Base-by-base conservation (phyloP, 2,888 invertebrate species). In the Thereva nobilitata region DNA sequence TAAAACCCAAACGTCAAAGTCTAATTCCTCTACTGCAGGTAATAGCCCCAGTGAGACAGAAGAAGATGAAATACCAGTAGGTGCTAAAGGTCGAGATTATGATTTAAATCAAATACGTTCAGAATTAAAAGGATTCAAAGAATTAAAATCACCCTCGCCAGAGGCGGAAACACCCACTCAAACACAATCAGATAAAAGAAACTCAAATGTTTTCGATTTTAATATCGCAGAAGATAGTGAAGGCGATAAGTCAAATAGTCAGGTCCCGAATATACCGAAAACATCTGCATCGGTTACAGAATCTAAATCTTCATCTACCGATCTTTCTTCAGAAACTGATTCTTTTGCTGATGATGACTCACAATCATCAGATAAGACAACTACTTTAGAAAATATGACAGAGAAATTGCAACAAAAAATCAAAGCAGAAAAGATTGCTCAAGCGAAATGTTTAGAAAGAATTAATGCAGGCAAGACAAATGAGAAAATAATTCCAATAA, bases 51-150 rank as follows among this genome's bases (percentile, higher is more conserved):
- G 84, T 10, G 85, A 85, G 71, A 84, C 84, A 37, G 86, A 86
- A 4, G 78, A 76, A 8, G 78, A 78, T 12, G 79, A 77, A 6
- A 75, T 72, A 74, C 77, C 81, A 4, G 63, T 64, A 7, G 70
- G 73, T 49, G 74, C 72, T 10, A 87, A 87, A 75, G 88, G 89
- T 1, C 84, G 91, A 4, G 92, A 92, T 75, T 92, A 90, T 76
- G 93, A 93, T 80, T 83, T 93, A 35, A 92, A 90, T 79, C 91
- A 92, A 81, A 92, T 93, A 67, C 83, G 92, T 71, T 91, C 91
- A 0, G 93, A 93, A 76, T 80, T 93, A 3, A 93, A 93, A 79
- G 93, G 92, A 4, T 86, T 92, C 57, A 86, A 87, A 63, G 87
- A 87, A 73, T 82, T 86, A 0, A 86, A 86, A 74, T 73, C 81